Evolutionary conservation across 2,797 vertebrate species (phyloP), one percentile per base, ranked within the genome.

Genomic region (Melopsittacus undulatus): DNA sequence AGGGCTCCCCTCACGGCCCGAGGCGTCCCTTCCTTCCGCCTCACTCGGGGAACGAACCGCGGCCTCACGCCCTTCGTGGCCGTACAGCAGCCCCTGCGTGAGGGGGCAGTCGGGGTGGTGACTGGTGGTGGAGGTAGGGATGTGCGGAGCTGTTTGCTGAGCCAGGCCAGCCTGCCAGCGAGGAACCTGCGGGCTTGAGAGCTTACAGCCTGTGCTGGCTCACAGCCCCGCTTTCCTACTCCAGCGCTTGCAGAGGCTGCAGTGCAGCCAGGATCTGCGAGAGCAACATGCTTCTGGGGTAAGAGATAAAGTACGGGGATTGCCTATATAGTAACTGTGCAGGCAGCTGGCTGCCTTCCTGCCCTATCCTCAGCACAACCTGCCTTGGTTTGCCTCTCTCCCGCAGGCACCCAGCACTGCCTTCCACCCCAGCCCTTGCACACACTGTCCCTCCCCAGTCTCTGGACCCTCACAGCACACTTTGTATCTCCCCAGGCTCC

Each of bases 401-500:
- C 15, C 2, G 7, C 3, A 1, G 12, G 19, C 10, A 3, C 27
- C 9, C 36, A 9, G 52, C 46, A 3, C 36, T 2, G 3, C 45
- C 5, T 15, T 23, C 30, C 14, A 8, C 9, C 23, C 23, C 27
- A 29, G 16, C 43, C 46, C 16, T 92, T 27, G 32, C 54, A 34
- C 32, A 10, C 13, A 5, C 54, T 15, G 54, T 23, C 32, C 22
- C 17, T 61, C 10, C 23, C 10, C 34, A 12, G 17, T 15, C 34
- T 38, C 24, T 11, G 57, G 16, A 38, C 24, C 23, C 36, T 92
- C 30, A 19, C 48, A 6, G 10, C 30, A 4, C 3, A 0, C 7
- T 36, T 11, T 32, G 4, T 48, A 9, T 77, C 17, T 87, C 43
- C 81, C 13, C 81, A 99, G 99, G 99, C 98, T 43, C 98, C 98